phyloP scores from a whole-genome alignment of 1,140 invertebrate genomes.

The Megalonaias nervosa region DNA sequence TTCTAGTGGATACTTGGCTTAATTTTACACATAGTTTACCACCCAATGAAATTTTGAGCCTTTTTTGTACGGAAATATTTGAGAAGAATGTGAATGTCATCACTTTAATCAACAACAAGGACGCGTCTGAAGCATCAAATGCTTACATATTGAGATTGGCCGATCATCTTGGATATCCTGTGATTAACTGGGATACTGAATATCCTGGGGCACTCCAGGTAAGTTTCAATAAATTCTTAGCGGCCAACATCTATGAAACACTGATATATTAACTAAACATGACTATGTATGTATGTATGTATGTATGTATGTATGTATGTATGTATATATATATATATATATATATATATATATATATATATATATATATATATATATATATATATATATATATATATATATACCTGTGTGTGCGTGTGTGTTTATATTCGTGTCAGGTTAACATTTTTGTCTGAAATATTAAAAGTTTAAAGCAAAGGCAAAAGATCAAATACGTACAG shows the following conservation, averaged over 20 bases:
- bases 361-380: too few relatives aligned
- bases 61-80: slow-evolving; percentile 32
- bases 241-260: neutral
- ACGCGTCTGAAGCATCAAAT: slow-evolving; percentile 22
- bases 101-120: slow-evolving; percentile 19
- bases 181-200: slow-evolving; percentile 34
- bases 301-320: too few relatives aligned
- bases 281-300: too few relatives aligned
- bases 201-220: slow-evolving; percentile 33
- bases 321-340: too few relatives aligned
- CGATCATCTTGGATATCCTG: slow-evolving; percentile 28
- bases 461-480: too few relatives aligned
- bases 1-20: slow-evolving; percentile 18
- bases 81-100: slow-evolving; percentile 25
- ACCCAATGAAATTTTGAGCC: slow-evolving; percentile 21
- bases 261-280: too few relatives aligned
- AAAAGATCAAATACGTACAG: too few relatives aligned
- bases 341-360: too few relatives aligned
- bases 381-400: too few relatives aligned
- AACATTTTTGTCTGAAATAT: too few relatives aligned
- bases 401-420: too few relatives aligned
- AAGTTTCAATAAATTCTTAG: neutral
- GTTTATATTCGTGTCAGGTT: too few relatives aligned
- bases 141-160: slow-evolving; percentile 30
- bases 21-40: slow-evolving; percentile 23